Evolutionary conservation across 2,113 vertebrate species (phyloP), one percentile per base, ranked within the genome.

Genomic region (Chionodraco myersi): DNA sequence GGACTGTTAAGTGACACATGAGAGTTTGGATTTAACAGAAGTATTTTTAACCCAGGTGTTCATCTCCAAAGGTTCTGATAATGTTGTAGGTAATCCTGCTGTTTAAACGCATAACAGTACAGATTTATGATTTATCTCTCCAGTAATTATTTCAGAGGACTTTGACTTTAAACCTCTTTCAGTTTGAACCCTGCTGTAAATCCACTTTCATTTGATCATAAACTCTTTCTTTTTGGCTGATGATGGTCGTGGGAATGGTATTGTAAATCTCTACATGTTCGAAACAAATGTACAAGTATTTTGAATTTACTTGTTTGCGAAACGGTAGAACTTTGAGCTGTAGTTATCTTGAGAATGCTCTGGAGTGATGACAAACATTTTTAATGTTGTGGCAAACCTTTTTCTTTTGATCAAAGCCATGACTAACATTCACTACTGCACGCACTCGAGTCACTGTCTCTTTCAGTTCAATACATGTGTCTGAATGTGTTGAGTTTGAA

Each of bases 1-100:
- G 79, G 82, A 93, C 90, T 91, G 85, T 92, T 92, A 86, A 66
- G 62, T 63, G 65, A 86, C 63, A 51, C 78, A 3, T 79, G 36
- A 81, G 80, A 16, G 54, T 79, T 77, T 87, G 58, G 56, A 77
- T 72, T 63, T 51, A 14, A 36, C 21, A 45, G n/a, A 45, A 63
- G 65, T 75, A 64, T 87, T 91, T 91, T 84, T 47, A 80, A 84
- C 44, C n/a, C 10, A 15, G 9, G 75, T 68, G 10, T 45, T 58
- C 49, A 14, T 12, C 44, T 61, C 23, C 34, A 15, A 18, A 45
- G 16, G 77, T 53, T 23, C 48, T 61, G 60, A 34, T 61, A 5
- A 41, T 74, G 51, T 44, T 78, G 63, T 69, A 53, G 69, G 57
- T 59, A 64, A 54, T 52, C 65, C 59, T 57, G 61, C 58, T 68